Base-by-base conservation (phyloP, 1,140 invertebrate species). In the Formica exsecta region DNA sequence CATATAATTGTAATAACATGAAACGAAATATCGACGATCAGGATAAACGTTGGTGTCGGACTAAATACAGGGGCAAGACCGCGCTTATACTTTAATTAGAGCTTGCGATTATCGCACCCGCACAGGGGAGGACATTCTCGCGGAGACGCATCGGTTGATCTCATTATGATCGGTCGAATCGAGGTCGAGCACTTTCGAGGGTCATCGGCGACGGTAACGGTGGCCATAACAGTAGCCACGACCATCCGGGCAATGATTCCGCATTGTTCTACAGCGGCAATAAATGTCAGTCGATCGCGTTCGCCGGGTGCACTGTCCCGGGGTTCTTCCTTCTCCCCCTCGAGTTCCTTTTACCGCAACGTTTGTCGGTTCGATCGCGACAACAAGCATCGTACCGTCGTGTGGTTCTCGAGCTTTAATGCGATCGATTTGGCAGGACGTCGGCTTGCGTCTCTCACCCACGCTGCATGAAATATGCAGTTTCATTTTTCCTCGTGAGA, bases 211-310 rank as follows among this genome's bases (percentile, higher is more conserved):
- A 70, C 65, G 75, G 85, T 91, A 89, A 88, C 87, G 57, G 70
- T 74, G 64, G 89, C 89, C 88, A 86, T 92, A 91, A 92, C 87
- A 88, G 75, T 89, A 86, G 86, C 70, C 54, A 32, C 61, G n/a
- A 25, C 83, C 85, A 87, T 88, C 83, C 65, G 51, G 36, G 41
- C 73, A 89, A 91, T 90, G 77, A 91, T 85, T 91, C 71, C 71
- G 66, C 88, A 92, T 91, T 91, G 91, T 91, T 91, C 91, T 91
- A 88, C 89, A 86, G 36, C 57, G 74, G 75, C 85, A 91, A 86
- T 91, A 90, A 92, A 91, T 90, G 91, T 90, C 85, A 87, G 61
- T 79, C 77, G 88, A 84, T 86, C 61, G 62, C 32, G 25, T 65
- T 83, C 87, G 74, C 75, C 61, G 57, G 68, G 66, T 38, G 68